These are phyloP conservation scores for Leuciscus idus DNA, from an alignment of 2,113 vertebrate genomes.

Conservation along the genomic window DNA sequence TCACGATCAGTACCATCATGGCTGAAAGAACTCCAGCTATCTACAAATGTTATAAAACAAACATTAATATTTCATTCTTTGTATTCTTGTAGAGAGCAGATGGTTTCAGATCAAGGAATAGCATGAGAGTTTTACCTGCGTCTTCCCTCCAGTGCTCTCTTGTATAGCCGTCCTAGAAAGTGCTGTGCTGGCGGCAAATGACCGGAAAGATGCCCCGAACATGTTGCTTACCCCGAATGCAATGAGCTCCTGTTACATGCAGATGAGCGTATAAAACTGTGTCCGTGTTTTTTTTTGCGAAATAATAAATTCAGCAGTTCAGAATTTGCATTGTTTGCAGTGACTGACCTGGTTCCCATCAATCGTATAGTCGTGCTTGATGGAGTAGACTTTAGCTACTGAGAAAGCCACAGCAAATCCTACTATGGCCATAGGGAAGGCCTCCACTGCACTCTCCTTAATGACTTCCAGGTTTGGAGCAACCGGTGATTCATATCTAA, in stretches of 20 bases:
- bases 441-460: conserved; percentile 75
- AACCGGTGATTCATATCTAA: conserved; percentile 81
- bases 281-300: neutral
- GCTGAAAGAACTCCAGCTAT: conserved; percentile 89
- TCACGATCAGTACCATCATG: conserved; percentile 85
- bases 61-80: conserved; percentile 11
- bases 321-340: neutral
- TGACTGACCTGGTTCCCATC: conserved; percentile 87
- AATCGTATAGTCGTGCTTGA: conserved; percentile 89
- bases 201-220: conserved; percentile 83
- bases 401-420: conserved; percentile 92
- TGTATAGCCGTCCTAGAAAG: conserved; percentile 90
- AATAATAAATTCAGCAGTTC: neutral
- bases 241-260: conserved; percentile 83
- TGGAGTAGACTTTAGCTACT: conserved; percentile 89
- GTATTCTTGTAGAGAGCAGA: conserved; percentile 3
- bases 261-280: neutral
- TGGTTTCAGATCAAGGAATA: neutral
- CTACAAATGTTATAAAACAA: conserved; percentile 66
- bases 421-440: conserved; percentile 86
- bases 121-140: conserved; percentile 79
- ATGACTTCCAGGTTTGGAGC: conserved; percentile 77
- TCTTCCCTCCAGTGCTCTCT: conserved; percentile 93
- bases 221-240: conserved; percentile 92
- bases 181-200: conserved; percentile 88